Evolutionary conservation across 2,113 vertebrate species (phyloP).

Genomic region (Poeciliopsis occidentalis): DNA sequence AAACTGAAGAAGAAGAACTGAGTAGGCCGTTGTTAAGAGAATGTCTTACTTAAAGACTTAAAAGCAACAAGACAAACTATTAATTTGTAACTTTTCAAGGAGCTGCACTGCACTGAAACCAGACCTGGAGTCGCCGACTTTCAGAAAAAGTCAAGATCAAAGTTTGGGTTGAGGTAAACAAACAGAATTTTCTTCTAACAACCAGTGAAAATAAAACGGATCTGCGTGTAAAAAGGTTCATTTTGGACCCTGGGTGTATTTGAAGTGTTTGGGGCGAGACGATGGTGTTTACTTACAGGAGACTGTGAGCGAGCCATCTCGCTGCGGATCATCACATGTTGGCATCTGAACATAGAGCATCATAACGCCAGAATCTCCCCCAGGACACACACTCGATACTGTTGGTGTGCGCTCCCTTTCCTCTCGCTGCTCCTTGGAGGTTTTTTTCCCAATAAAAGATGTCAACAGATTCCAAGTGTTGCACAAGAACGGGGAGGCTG

Average conservation of each 20-base stretch:
- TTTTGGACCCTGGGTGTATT: slow-evolving; percentile 24
- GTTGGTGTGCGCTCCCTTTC: slow-evolving; percentile 54
- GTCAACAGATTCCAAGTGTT: slow-evolving; percentile 43
- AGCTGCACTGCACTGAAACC: not conserved
- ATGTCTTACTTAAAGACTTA: not conserved
- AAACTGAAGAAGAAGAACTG: not conserved
- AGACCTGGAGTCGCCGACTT: not conserved
- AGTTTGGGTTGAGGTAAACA: not conserved
- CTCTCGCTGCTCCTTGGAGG: slow-evolving; percentile 20
- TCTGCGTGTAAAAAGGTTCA: slow-evolving; percentile 17
- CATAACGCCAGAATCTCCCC: slow-evolving; percentile 59
- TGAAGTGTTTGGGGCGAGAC: slow-evolving; percentile 33
- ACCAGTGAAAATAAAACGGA: not conserved
- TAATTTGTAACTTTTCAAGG: not conserved
- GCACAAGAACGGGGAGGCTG: slow-evolving; percentile 25
- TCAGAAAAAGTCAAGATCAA: not conserved
- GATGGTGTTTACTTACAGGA: slow-evolving; percentile 38
- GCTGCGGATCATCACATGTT: slow-evolving; percentile 49
- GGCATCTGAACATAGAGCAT: slow-evolving; percentile 62
- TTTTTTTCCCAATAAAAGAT: slow-evolving; percentile 49
- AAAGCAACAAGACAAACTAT: not conserved
- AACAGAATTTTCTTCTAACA: not conserved
- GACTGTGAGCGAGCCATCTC: slow-evolving; percentile 41
- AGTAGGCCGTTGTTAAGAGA: not conserved
- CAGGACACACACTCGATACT: slow-evolving; percentile 67